Base-by-base conservation (phyloP, 2,888 invertebrate species). In the Isoperla grammatica region DNA sequence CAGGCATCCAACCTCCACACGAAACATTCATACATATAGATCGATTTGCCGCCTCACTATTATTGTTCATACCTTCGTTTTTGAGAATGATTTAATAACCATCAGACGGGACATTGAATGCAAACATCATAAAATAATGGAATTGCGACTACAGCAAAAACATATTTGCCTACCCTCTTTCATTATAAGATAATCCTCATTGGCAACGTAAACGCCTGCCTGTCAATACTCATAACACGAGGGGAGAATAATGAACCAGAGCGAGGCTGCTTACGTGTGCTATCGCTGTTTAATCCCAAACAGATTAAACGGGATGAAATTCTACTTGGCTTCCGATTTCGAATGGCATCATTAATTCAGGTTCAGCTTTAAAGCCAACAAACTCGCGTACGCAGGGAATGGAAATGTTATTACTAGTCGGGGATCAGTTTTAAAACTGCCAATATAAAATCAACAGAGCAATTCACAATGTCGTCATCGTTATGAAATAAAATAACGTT, bases 241-340 rank as follows among this genome's bases (percentile, higher is more conserved):
- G 42, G 45, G 20, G 42, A 19, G 17, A 29, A 42, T 12, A 19
- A 5, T 17, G 40, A 53, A 29, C 37, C 22, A 58, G 17, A 37
- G 35, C 40, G 56, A 49, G 40, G 48, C 23, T 42, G 56, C 54
- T 59, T 29, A 54, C 59, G 59, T 53, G 22, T 43, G 23, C 56
- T 45, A 37, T 35, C 42, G 37, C 39, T 60, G 46, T 55, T 49
- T 60, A 60, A 60, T 60, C 60, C 60, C 60, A 56, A 48, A 48
- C 60, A 60, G 60, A 60, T 60, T 60, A 60, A 56, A 60, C 15
- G n/a, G 43, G 53, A n/a, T 19, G 53, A 59, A 53, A 42, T 59
- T 54, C 56, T 49, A 56, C 49, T 37, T 60, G 22, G 60, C 35
- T 22, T 45, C 17, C 39, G 9, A 39, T 15, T 15, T 53, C 39